phyloP scores from a whole-genome alignment of 2,888 invertebrate species.

The Drosophila nr. fundita region DNA sequence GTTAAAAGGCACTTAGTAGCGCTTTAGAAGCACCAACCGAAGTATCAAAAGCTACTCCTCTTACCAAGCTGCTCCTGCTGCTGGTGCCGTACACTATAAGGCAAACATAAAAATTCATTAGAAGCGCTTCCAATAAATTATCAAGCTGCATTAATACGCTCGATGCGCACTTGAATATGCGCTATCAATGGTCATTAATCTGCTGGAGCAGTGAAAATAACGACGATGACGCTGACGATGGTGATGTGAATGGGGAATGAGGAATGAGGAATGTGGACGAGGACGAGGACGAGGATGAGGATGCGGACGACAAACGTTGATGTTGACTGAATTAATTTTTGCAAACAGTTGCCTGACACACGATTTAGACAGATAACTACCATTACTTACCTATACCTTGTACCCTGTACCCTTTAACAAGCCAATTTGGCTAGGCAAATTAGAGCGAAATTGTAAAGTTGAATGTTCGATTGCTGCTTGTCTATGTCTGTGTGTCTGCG shows the following conservation, averaged over 20 bases:
- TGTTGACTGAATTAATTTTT: constrained; percentile 29
- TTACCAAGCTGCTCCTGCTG: not conserved
- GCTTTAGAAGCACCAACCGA: constrained; percentile 41
- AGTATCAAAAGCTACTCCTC: constrained; percentile 21
- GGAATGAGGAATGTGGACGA: not conserved
- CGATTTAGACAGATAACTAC: constrained; percentile 19
- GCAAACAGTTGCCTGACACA: constrained; percentile 43
- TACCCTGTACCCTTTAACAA: constrained; percentile 3
- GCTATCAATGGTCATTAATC: constrained; percentile 75
- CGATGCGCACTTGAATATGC: constrained; percentile 67
- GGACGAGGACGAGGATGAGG: not conserved
- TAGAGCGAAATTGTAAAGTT: constrained; percentile 32
- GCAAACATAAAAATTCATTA: constrained; percentile 71
- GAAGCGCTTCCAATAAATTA: constrained; percentile 76
- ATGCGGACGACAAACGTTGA: constrained; percentile 14
- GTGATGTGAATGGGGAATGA: not conserved
- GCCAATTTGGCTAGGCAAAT: constrained; percentile 75
- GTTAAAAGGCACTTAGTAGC: constrained; percentile 66
- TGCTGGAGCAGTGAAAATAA: constrained; percentile 19
- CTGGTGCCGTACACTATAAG: constrained; percentile 25
- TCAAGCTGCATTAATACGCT: constrained; percentile 70
- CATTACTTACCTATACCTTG: not conserved
- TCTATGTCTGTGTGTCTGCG: constrained; percentile 23
- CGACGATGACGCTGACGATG: not conserved
- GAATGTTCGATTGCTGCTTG: constrained; percentile 20